A percentile compares a stretch with the other conserved stretches of the same genome.
Conservation (phyloP, 2,888 invertebrate genomes). For the Brachyopa scutellaris region DNA sequence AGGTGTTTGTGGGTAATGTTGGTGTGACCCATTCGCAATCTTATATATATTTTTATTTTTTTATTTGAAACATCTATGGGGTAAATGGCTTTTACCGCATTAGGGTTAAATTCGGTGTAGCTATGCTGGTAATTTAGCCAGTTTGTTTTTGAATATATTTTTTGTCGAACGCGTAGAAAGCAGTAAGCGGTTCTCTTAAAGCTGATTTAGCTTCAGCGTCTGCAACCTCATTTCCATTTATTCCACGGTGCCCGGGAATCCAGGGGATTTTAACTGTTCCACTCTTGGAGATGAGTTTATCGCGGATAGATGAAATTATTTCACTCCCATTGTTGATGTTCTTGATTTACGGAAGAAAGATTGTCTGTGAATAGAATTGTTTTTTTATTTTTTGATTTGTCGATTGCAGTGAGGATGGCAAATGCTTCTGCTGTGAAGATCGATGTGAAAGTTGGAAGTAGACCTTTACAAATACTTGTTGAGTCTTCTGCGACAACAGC, state of each 20-base stretch:
- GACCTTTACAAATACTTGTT: constrained; percentile 5
- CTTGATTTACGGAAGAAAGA: constrained; percentile 15
- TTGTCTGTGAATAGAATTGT: constrained; percentile 39
- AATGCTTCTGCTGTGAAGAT: constrained; percentile 49
- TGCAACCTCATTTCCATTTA: constrained; percentile 19
- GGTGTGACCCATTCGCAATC: constrained; percentile 13
- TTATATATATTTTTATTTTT: constrained; percentile 22
- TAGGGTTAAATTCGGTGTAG: constrained; percentile 10
- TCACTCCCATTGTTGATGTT: constrained; percentile 18
- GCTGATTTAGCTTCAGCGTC: constrained; percentile 18
- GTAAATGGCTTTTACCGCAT: not conserved
- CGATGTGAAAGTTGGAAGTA: constrained; percentile 33
- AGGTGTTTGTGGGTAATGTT: constrained; percentile 20
- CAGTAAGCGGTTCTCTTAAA: constrained; percentile 11
- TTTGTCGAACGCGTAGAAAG: constrained; percentile 16
- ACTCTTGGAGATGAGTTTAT: not conserved
- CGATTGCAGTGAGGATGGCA: constrained; percentile 27
- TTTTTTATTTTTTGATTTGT: constrained; percentile 18
- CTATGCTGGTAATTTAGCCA: constrained; percentile 16
- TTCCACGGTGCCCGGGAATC: constrained; percentile 10
- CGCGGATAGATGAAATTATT: constrained; percentile 7
- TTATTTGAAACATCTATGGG: not conserved
- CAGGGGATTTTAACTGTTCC: not conserved
- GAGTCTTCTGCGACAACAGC: constrained; percentile 31
- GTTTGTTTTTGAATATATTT: constrained; percentile 13